Conservation (phyloP, 1,140 invertebrate species). For the Hyles vespertilio region DNA sequence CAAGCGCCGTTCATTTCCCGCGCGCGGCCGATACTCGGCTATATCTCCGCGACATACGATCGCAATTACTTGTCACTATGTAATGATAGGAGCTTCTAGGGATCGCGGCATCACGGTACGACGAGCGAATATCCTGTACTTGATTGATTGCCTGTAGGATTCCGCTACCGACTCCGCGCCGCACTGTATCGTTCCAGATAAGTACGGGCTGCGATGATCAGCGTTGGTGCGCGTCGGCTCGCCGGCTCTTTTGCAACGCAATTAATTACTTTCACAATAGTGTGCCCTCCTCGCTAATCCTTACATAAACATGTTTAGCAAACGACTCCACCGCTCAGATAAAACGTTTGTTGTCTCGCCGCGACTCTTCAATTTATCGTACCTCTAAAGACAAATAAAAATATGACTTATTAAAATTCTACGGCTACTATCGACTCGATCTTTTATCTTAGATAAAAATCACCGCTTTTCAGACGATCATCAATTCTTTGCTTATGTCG, state of each 20-base stretch:
- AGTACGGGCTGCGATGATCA: background rate
- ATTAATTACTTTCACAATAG: conserved; percentile 1
- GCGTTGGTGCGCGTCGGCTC: background rate
- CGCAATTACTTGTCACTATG: conserved; percentile 23
- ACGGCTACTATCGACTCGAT: conserved; percentile 53
- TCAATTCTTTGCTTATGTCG: conserved; percentile 69
- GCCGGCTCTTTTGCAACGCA: background rate
- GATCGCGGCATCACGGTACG: conserved; percentile 60
- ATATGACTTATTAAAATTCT: conserved; percentile 48
- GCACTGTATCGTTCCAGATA: background rate
- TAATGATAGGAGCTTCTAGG: conserved; percentile 35
- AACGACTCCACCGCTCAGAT: background rate
- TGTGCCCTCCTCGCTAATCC: background rate
- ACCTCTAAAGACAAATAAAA: conserved; percentile 27
- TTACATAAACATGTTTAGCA: background rate
- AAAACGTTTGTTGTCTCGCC: too few species aligned
- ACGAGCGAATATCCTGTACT: conserved; percentile 64
- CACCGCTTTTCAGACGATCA: conserved; percentile 59
- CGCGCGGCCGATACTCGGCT: conserved; percentile 34
- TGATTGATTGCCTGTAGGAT: conserved; percentile 40
- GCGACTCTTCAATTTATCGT: background rate
- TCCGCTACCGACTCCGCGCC: background rate
- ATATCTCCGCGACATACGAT: conserved; percentile 30
- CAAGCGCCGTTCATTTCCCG: conserved; percentile 47
- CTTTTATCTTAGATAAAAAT: conserved; percentile 61